Conservation (phyloP, 2,888 invertebrate genomes). For the Xanthia icteritia region DNA sequence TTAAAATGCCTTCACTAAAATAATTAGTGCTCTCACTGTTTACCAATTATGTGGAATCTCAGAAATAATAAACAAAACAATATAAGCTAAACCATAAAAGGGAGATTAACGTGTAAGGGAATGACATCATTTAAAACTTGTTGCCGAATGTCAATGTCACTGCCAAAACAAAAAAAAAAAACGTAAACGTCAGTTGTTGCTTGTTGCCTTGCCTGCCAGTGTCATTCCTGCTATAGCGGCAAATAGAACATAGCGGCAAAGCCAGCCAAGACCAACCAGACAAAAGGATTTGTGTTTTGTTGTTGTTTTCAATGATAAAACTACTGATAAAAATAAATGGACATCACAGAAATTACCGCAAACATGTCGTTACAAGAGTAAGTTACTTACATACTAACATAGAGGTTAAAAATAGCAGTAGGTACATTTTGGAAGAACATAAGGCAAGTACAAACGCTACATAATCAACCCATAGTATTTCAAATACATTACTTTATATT, state of each 20-base stretch:
- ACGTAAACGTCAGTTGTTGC: not conserved
- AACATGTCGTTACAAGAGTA: slow-evolving; percentile 57
- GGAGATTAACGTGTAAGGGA: too few relatives aligned
- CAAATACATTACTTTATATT: not conserved
- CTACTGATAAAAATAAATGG: slow-evolving; percentile 46
- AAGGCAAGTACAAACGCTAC: not conserved
- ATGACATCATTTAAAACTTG: not conserved
- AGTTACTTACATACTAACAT: not conserved
- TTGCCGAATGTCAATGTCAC: not conserved
- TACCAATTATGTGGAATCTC: too few relatives aligned
- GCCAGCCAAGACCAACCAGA: not conserved
- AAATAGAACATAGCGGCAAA: too few relatives aligned
- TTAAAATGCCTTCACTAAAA: too few relatives aligned
- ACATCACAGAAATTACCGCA: slow-evolving; percentile 47
- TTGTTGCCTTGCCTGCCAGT: too few relatives aligned
- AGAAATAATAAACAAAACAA: too few relatives aligned
- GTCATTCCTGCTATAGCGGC: too few relatives aligned
- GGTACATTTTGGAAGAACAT: not conserved
- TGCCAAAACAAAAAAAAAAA: not conserved
- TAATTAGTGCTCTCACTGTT: too few relatives aligned
- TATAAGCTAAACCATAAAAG: too few relatives aligned
- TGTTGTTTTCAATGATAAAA: slow-evolving; percentile 42
- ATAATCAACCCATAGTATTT: not conserved
- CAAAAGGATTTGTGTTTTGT: slow-evolving; percentile 8
- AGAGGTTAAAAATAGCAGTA: not conserved